Percentiles rank a stretch among this genome's conserved stretches.
These are phyloP conservation scores for Cyanoliseus patagonus DNA, from an alignment of 2,113 vertebrate species.

Conservation along the genomic window DNA sequence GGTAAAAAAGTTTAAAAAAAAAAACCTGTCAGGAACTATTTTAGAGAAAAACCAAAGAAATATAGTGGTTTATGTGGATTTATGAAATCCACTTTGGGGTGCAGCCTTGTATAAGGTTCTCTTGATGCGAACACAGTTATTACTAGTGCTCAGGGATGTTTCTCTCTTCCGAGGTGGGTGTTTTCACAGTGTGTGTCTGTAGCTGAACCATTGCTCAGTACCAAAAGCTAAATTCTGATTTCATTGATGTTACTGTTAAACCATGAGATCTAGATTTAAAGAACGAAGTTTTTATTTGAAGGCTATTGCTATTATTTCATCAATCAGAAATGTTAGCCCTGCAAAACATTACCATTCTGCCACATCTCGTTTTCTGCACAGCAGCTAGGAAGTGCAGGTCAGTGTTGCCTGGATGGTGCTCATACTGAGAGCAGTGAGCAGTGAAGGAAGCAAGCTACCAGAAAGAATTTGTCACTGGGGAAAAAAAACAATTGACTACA, in stretches of 20 bases:
- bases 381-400: background rate
- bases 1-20: background rate
- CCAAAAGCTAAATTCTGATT: background rate
- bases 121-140: background rate
- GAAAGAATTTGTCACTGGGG: background rate
- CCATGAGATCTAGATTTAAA: background rate
- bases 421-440: background rate
- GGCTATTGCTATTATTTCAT: background rate
- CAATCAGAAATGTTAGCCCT: background rate
- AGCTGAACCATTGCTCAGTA: accelerated
- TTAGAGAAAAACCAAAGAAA: background rate
- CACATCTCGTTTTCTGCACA: background rate
- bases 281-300: background rate
- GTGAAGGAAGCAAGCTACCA: background rate
- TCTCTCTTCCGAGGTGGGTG: background rate
- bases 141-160: accelerated
- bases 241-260: accelerated
- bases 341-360: background rate
- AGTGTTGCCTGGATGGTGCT: accelerated
- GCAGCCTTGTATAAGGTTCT: background rate
- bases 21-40: background rate
- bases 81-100: background rate
- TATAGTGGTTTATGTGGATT: background rate
- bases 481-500: background rate
- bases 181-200: background rate